Evolutionary conservation across 2,888 invertebrate genomes (phyloP), one percentile per base, ranked within the genome.

Genomic region (Trachelus troglodyta): DNA sequence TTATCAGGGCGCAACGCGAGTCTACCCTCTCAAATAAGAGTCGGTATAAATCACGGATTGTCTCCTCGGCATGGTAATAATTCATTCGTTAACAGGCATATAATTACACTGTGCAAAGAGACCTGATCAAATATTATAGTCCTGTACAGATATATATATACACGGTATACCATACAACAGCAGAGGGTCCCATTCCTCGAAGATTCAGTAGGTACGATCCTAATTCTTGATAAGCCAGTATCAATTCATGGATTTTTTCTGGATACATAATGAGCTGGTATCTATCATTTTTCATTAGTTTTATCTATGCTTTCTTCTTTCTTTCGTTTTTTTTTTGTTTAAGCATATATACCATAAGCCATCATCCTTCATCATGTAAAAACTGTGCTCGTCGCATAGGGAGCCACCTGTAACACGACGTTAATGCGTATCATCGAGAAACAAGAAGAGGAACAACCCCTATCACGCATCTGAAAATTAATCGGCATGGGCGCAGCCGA

Each of bases 21-120:
- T 83, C 81, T 81, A 81, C 81, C 79, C 83, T 81, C 81, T 86
- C 84, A 83, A 85, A 85, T 86, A 85, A 85, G 83, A 87, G 83
- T 83, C 79, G 79, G 81, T 81, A 84, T 88, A 87, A 88, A 87
- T 89, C 88, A 89, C 81, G 83, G 85, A 86, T 86, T 87, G 85
- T 86, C 86, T 87, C 83, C 82, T 77, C 81, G 80, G 80, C 81
- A 81, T 73, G 84, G 83, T 83, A 83, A 89, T 89, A 88, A 87
- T 87, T 89, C 89, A 89, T 87, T 88, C 87, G 88, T 87, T 89
- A 89, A 88, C 87, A 87, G 87, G 85, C 85, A 85, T 87, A 86
- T 88, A 89, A 89, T 89, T 89, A 88, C 85, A 81, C 80, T 77
- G 79, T 81, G 81, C 80, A 75, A 79, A 74, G 74, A 82, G 76